Conservation (phyloP, 1,140 invertebrate species). For the Pristionchus pacificus region DNA sequence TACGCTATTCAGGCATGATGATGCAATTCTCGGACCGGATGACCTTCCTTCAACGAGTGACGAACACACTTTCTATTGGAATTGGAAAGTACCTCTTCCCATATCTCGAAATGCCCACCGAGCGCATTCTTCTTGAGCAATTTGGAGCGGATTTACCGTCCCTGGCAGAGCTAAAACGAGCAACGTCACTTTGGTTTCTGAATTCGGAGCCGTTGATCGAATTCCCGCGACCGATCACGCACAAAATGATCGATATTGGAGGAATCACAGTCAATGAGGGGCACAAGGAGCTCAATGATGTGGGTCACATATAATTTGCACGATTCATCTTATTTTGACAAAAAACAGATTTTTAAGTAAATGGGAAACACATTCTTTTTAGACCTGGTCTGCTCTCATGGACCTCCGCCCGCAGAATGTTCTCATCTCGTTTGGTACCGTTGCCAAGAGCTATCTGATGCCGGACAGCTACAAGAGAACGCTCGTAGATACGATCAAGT, state of each 20-base stretch:
- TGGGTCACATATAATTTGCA: too few relatives aligned
- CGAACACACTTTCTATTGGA: background rate
- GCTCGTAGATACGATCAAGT: too few relatives aligned
- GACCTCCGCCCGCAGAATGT: too few relatives aligned
- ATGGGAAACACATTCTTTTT: too few relatives aligned
- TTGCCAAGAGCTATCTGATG: too few relatives aligned
- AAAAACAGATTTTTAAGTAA: too few relatives aligned
- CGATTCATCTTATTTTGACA: too few relatives aligned
- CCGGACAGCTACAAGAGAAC: too few relatives aligned
- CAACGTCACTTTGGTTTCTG: background rate
- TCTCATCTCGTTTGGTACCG: too few relatives aligned
- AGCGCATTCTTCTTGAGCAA: background rate
- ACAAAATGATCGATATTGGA: constrained; percentile 20
- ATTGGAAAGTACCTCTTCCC: background rate
- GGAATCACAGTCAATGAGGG: constrained; percentile 7
- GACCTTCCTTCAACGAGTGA: background rate
- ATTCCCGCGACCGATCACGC: constrained; percentile 6
- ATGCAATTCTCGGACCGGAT: background rate
- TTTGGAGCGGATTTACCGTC: background rate
- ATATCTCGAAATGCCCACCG: background rate
- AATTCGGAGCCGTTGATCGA: constrained; percentile 15
- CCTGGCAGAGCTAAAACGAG: background rate
- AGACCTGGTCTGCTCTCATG: too few relatives aligned
- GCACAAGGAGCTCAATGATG: background rate
- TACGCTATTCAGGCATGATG: background rate